A percentile compares a stretch with the other conserved stretches of the same genome.
phyloP scores from a whole-genome alignment of 2,113 vertebrate species.

The Proterorhinus semilunaris region DNA sequence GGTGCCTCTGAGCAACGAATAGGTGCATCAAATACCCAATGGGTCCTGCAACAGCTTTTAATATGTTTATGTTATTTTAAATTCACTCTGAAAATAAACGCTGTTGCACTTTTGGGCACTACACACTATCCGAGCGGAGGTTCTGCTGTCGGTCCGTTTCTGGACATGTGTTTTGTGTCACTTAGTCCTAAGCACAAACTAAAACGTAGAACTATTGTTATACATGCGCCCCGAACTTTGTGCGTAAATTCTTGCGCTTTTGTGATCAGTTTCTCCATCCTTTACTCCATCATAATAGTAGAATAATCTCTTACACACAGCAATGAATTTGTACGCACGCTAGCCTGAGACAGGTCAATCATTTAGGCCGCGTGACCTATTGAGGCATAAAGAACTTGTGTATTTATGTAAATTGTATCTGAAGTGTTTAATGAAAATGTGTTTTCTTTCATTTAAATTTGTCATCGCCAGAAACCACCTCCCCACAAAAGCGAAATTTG shows the following conservation, averaged over 20 bases:
- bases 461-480: too few species aligned
- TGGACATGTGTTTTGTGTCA: neutral
- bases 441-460: too few species aligned
- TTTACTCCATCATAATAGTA: too few species aligned
- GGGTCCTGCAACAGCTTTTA: constrained; percentile 24
- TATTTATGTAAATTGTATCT: too few species aligned
- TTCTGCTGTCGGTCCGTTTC: neutral
- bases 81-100: neutral
- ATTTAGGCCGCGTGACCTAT: neutral
- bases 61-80: constrained; percentile 21
- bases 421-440: too few species aligned
- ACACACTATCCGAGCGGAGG: too few species aligned
- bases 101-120: too few species aligned
- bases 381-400: too few species aligned
- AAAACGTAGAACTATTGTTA: neutral
- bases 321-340: neutral
- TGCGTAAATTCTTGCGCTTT: too few species aligned
- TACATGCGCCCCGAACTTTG: too few species aligned
- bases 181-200: neutral
- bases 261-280: too few species aligned
- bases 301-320: neutral
- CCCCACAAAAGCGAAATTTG: too few species aligned
- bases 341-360: neutral
- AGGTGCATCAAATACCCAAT: constrained; percentile 48
- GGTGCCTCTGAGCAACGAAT: constrained; percentile 44